Evolutionary conservation across 2,888 invertebrate genomes (phyloP), one percentile per base, ranked within the genome.

Genomic region (Brachypterus glaber): DNA sequence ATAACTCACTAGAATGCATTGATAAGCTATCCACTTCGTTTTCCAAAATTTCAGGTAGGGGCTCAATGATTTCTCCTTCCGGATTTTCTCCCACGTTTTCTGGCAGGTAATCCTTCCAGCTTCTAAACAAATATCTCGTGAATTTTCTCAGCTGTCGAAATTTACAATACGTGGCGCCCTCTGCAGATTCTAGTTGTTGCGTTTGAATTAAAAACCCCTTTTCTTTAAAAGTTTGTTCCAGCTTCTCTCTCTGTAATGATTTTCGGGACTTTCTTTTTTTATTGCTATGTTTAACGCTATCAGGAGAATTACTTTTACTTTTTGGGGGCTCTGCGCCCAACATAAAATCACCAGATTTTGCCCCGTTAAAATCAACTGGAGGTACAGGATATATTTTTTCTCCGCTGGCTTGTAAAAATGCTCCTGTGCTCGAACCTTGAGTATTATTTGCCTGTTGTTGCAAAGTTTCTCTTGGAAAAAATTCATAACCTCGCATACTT

Each of bases 201-300:
- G 91, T 92, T 60, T 92, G 91, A 38, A 92, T 91, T 32, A 92
- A 68, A 60, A 92, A 91, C 0, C 91, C 91, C 55, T 90, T 90
- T 58, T 91, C 91, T 54, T 88, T 87, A 59, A 92, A 91, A 0
- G 90, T 90, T 61, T 89, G 87, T 62, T 91, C 91, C 4, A 92
- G 67, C 57, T 89, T 89, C 55, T 90, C 89, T 15, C 90, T 67
- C 52, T 88, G 87, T 17, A 87, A 61, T n/a, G 86, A 86, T 55
- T 88, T 84, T 27, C 85, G 67, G 0, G 86, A 81, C 56, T 87
- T 85, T 30, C 85, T 69, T 55, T 85, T 85, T 37, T 69, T 63
- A 35, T 72, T 70, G 27, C 46, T 45, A 15, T 47, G 39, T 3
- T 27, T 11, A 16, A 41, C 42, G 8, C 40, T 31, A 11, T 34